These are phyloP conservation scores for Odontomachus brunneus DNA, from an alignment of 1,140 invertebrate genomes.

Conservation along the genomic window DNA sequence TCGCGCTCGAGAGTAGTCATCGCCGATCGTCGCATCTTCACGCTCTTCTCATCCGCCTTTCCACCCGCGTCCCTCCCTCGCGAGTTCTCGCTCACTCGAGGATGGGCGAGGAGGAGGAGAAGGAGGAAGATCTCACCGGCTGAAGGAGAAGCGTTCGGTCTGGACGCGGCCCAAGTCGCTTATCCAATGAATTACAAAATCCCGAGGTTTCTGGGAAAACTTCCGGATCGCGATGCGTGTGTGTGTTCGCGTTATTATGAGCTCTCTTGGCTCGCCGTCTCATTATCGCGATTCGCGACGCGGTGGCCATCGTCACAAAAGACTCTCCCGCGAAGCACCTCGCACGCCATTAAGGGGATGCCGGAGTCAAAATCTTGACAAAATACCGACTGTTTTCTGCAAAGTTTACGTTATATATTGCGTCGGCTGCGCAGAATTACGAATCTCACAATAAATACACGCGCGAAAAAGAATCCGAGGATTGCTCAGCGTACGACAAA, in stretches of 20 bases:
- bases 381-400: too few relatives aligned
- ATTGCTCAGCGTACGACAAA: too few relatives aligned
- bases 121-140: conserved; percentile 21
- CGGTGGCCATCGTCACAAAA: neutral
- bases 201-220: conserved; percentile 37
- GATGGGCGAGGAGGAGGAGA: neutral
- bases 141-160: conserved; percentile 18
- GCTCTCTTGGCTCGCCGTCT: conserved; percentile 6
- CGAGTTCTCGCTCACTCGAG: conserved; percentile 30
- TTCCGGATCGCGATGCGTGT: conserved; percentile 38
- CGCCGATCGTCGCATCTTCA: neutral
- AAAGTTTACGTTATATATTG: too few relatives aligned
- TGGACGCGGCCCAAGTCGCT: conserved; percentile 67
- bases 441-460: too few relatives aligned
- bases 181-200: conserved; percentile 67
- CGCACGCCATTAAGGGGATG: too few relatives aligned
- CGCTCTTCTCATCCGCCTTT: neutral
- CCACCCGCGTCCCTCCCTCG: conserved; percentile 12
- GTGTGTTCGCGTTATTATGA: conserved; percentile 18
- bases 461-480: too few relatives aligned
- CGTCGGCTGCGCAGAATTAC: too few relatives aligned
- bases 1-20: neutral
- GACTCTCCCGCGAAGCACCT: neutral
- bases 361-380: too few relatives aligned
- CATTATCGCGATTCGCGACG: conserved; percentile 6